Base-by-base conservation (phyloP, 37 sponge, comb jelly and placozoan genomes). In the Ephydatia muelleri region DNA sequence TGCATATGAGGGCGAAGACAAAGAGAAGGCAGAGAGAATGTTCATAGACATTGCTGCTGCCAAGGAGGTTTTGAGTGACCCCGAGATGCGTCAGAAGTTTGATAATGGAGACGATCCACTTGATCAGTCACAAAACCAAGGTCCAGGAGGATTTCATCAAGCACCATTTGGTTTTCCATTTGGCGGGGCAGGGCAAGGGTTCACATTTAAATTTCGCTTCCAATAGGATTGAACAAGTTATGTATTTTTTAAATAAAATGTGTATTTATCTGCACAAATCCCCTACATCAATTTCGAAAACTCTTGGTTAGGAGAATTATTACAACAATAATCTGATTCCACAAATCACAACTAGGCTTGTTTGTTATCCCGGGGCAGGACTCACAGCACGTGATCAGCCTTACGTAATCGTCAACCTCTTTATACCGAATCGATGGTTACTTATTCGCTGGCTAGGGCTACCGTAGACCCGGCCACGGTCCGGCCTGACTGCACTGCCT, bases 11-110 rank as follows among this genome's bases (percentile, higher is more conserved):
- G 94, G 89, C 32, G 93, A 89, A 31, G 90, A 97, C 49, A 90
- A 96, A 68, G 86, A 92, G 70, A 91, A 87, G 71, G 99, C 99
- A 26, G 95, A 99, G 87, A 99, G 93, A 91, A 99, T 88, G 88
- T 99, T 99, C 38, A 87, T 92, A 48, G 97, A 99, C 91, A 93
- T 99, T 72, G 99, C 99, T 65, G 99, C 99, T 67, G 99, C 99
- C 14, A 99, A 99, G 80, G 99, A 99, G 48, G 99, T 99, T 29
- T 81, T 99, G 12, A 91, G 94, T 68, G 96, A 99, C 85, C 87
- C 86, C 88, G 99, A 99, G 57, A 90, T 95, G 82, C 80, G 97
- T 22, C 74, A 88, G 68, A 93, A 89, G 77, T 99, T 96, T 89
- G 99, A 99, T 77, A 86, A 92, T 72, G 99, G 99, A 28, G 99